phyloP scores from a whole-genome alignment of 2,113 vertebrate genomes.

The Anhinga rufa region DNA sequence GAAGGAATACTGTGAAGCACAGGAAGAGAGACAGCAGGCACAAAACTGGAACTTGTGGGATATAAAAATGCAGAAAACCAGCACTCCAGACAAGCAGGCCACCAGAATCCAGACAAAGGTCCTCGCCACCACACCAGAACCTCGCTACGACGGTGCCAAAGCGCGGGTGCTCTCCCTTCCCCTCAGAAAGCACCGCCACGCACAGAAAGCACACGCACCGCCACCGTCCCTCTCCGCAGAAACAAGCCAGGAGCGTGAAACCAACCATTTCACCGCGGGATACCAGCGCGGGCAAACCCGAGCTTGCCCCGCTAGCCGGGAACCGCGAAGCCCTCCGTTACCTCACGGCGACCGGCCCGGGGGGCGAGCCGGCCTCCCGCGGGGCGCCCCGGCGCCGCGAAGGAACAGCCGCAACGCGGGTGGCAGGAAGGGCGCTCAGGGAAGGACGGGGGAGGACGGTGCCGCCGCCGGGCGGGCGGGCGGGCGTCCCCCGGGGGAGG shows the following conservation, averaged over 20 bases:
- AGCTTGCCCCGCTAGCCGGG: neutral
- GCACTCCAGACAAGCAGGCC: neutral
- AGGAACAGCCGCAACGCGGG: neutral
- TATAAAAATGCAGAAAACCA: neutral
- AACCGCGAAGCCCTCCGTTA: neutral
- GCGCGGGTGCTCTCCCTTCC: rapidly evolving
- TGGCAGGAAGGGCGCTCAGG: too few relatives aligned
- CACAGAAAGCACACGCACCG: neutral
- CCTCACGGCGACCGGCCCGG: neutral
- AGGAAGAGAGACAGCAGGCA: neutral
- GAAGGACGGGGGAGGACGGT: neutral
- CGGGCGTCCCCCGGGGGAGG: neutral
- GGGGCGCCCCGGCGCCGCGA: neutral
- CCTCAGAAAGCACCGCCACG: neutral
- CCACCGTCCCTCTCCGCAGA: neutral
- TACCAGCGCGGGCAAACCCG: neutral
- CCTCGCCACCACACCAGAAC: neutral
- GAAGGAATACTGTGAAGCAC: neutral
- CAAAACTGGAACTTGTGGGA: neutral
- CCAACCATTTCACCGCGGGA: neutral
- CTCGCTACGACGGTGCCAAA: neutral
- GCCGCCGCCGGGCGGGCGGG: neutral
- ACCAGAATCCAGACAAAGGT: neutral
- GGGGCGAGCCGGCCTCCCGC: neutral
- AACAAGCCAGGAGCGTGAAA: neutral